phyloP scores from a whole-genome alignment of 2,113 vertebrate species.

The Pogonocichla stellata region DNA sequence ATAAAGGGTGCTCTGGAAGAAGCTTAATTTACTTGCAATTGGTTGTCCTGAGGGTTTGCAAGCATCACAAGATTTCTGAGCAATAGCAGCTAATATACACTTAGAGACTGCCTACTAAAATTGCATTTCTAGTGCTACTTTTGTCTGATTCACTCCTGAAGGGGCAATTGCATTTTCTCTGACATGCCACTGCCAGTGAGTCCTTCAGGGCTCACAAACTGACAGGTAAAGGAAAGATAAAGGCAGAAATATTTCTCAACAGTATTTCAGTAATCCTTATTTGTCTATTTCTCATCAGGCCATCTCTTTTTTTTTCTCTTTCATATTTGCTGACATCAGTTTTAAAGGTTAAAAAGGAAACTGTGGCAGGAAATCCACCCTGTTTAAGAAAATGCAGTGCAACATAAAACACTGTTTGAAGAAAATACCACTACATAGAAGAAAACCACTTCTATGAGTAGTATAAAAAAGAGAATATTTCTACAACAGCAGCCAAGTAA shows the following conservation, averaged over 20 bases:
- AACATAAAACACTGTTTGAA: background rate
- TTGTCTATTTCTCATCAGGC: accelerated
- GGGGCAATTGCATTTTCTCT: background rate
- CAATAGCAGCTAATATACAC: background rate
- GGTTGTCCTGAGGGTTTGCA: background rate
- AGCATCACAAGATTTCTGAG: background rate
- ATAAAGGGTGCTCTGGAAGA: background rate
- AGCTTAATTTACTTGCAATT: background rate
- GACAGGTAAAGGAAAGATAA: background rate
- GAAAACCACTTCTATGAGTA: background rate
- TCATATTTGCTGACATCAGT: background rate
- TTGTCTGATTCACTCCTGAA: background rate
- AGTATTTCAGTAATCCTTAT: background rate
- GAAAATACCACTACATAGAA: background rate
- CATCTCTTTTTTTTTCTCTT: background rate
- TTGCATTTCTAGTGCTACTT: background rate
- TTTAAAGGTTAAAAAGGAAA: background rate
- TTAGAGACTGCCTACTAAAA: background rate
- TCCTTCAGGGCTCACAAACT: background rate
- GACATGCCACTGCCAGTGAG: background rate
- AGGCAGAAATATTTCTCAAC: background rate
- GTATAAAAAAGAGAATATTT: background rate
- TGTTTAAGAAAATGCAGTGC: background rate
- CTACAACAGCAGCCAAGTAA: background rate
- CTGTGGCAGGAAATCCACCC: background rate